A percentile compares a stretch with the other conserved stretches of the same genome.
These are phyloP conservation scores for Pangasius djambal DNA, from an alignment of 2,797 vertebrate species.

Conservation along the genomic window DNA sequence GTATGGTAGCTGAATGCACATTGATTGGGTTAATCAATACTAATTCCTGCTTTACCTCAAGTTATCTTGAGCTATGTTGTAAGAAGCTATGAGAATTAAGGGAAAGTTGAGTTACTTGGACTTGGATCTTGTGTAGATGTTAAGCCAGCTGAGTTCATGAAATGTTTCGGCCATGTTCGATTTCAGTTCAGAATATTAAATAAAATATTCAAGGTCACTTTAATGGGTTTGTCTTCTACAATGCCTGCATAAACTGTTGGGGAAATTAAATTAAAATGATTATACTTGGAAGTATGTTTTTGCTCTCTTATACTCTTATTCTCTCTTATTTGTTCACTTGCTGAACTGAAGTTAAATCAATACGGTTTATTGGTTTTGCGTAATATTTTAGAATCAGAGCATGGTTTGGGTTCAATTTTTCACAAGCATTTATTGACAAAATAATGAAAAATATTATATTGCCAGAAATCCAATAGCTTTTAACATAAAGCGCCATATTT, in stretches of 20 bases:
- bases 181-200: background rate
- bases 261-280: background rate
- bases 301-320: background rate
- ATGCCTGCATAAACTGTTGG: background rate
- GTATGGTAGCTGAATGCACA: background rate
- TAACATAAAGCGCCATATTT: background rate
- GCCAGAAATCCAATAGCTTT: background rate
- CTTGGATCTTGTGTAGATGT: too few species aligned
- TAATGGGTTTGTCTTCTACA: background rate
- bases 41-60: background rate
- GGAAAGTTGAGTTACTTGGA: background rate
- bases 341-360: background rate
- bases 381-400: background rate
- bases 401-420: background rate
- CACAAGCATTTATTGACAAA: background rate
- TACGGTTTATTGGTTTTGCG: background rate
- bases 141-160: background rate
- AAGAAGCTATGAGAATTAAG: background rate
- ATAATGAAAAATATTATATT: constrained; percentile 10
- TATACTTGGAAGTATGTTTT: background rate
- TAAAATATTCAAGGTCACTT: background rate
- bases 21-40: background rate
- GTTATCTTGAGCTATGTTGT: background rate
- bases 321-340: background rate
- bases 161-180: background rate